These are phyloP conservation scores for Akabosia matsudoensis DNA, from an alignment of 1,140 invertebrate species.

Conservation along the genomic window DNA sequence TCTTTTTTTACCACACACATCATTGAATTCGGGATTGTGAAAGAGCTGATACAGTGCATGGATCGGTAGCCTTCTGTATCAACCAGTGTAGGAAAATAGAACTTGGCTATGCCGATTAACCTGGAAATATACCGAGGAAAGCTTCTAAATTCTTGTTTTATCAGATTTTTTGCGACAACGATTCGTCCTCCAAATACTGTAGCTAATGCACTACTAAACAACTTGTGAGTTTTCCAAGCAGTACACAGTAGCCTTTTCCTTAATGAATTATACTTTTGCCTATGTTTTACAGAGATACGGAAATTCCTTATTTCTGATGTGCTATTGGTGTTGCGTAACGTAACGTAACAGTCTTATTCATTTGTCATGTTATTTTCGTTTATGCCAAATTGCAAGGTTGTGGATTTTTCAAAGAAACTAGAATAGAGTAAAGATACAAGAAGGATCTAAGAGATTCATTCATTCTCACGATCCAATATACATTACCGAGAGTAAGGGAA, in stretches of 20 bases:
- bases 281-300: neutral
- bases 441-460: no score
- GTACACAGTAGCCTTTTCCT: no score
- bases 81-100: no score
- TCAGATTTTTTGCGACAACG: neutral
- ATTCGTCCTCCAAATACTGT: neutral
- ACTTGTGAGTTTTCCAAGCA: neutral
- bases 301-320: no score
- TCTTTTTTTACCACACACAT: neutral
- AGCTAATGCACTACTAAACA: neutral
- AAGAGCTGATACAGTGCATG: neutral
- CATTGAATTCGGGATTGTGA: neutral
- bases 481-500: neutral
- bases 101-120: no score
- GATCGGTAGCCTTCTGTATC: neutral
- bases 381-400: neutral
- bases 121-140: neutral
- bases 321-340: neutral
- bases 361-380: neutral
- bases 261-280: neutral
- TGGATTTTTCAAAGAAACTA: neutral
- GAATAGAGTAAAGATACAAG: no score
- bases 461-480: no score
- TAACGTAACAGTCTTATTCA: neutral
- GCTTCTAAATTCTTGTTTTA: no score